phyloP scores from a whole-genome alignment of 2,113 vertebrate species.

The Alectura lathami region DNA sequence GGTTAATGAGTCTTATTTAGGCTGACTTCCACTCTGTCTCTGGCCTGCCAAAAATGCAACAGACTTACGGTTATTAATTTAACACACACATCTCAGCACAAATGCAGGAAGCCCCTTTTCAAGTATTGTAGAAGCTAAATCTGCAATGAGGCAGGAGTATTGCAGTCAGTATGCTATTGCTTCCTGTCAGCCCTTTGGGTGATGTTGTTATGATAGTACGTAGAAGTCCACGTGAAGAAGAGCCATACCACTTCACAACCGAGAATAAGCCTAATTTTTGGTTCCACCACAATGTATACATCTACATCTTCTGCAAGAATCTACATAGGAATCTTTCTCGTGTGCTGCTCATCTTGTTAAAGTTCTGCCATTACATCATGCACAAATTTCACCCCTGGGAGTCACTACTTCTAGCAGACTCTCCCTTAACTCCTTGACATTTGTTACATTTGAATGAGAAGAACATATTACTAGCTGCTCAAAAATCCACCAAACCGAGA shows the following conservation, averaged over 20 bases:
- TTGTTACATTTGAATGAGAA: not conserved
- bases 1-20: not conserved
- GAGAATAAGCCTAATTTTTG: not conserved
- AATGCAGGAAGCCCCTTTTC: not conserved
- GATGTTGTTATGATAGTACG: not conserved
- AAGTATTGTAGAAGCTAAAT: not conserved
- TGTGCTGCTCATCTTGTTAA: not conserved
- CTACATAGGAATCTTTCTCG: not conserved
- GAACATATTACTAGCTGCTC: not conserved
- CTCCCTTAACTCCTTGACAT: not conserved
- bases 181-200: not conserved
- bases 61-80: not conserved
- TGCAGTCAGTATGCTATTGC: constrained; percentile 9
- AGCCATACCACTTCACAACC: not conserved
- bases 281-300: not conserved
- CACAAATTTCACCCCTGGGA: not conserved
- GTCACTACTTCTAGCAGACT: not conserved
- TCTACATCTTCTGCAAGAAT: not conserved
- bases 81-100: not conserved
- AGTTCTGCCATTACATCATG: accelerated
- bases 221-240: not conserved
- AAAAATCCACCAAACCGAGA: not conserved
- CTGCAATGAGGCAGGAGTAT: not conserved
- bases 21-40: not conserved
- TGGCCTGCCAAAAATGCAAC: not conserved